Conservation (phyloP, 1,140 invertebrate genomes). For the Cecropterus lyciades region DNA sequence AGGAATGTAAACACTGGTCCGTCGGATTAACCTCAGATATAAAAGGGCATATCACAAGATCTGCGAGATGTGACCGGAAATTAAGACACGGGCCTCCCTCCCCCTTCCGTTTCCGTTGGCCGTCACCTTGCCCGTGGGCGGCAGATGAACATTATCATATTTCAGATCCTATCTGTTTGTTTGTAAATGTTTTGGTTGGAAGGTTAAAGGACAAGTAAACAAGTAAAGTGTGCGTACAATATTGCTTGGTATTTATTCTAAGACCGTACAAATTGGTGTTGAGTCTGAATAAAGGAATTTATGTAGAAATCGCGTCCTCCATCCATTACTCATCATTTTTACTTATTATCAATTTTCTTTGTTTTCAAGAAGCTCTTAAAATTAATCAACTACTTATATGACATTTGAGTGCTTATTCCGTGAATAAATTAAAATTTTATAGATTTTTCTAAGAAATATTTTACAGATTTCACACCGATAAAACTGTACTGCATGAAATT, state of each 20-base stretch:
- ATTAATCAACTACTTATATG: no score
- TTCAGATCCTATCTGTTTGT: slow-evolving; percentile 49
- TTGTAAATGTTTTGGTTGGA: slow-evolving; percentile 22
- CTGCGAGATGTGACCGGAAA: slow-evolving; percentile 51
- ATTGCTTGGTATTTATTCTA: background rate
- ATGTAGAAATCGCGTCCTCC: no score
- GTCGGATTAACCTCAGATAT: slow-evolving; percentile 41
- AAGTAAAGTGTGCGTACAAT: background rate
- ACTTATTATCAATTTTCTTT: no score
- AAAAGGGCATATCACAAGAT: slow-evolving; percentile 53
- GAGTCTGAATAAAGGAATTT: no score
- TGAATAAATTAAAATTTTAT: no score
- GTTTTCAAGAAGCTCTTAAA: no score
- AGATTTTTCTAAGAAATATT: no score
- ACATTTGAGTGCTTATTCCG: no score
- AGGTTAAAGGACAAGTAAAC: slow-evolving; percentile 11
- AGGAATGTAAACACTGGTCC: slow-evolving; percentile 2
- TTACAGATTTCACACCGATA: no score
- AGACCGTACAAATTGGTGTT: background rate
- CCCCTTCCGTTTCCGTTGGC: slow-evolving; percentile 50
- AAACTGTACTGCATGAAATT: no score
- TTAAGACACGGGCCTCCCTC: slow-evolving; percentile 50
- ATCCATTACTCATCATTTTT: no score
- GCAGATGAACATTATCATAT: slow-evolving; percentile 50
- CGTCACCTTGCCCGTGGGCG: slow-evolving; percentile 51